Percentiles rank a stretch among this genome's conserved stretches.
Evolutionary conservation across 2,113 vertebrate genomes (phyloP).

Genomic region (Tetraodon nigroviridis): DNA sequence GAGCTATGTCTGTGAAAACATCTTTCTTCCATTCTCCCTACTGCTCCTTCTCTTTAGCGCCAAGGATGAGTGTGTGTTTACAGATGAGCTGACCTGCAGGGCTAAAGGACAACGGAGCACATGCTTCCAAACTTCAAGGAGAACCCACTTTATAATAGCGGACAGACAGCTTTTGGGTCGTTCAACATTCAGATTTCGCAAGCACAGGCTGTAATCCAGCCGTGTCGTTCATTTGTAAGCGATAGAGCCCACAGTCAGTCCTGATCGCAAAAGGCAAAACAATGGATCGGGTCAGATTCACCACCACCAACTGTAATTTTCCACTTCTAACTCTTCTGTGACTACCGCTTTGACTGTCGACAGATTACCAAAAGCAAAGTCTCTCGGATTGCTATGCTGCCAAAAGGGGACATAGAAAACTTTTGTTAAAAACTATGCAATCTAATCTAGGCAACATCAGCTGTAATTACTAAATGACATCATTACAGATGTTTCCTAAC

Average conservation of each 20-base stretch:
- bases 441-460: conserved; percentile 49
- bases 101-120: conserved; percentile 26
- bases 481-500: conserved; percentile 38
- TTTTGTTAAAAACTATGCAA: conserved; percentile 11
- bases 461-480: conserved; percentile 57
- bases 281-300: conserved; percentile 19
- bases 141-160: conserved; percentile 16
- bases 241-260: background rate
- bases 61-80: conserved; percentile 54
- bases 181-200: background rate
- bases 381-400: conserved; percentile 32
- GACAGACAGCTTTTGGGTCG: conserved; percentile 37
- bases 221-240: background rate
- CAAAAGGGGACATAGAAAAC: conserved; percentile 40
- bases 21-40: conserved; percentile 29
- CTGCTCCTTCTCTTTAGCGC: conserved; percentile 13
- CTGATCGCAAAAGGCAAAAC: background rate
- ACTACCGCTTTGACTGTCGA: conserved; percentile 51
- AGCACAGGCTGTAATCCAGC: background rate
- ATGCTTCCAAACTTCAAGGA: conserved; percentile 21
- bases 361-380: conserved; percentile 46
- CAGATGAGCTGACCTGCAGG: conserved; percentile 22
- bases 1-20: conserved; percentile 30
- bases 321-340: conserved; percentile 35
- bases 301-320: conserved; percentile 43